Evolutionary conservation across 2,113 vertebrate species (phyloP).

Genomic region (Perca schrenkii): DNA sequence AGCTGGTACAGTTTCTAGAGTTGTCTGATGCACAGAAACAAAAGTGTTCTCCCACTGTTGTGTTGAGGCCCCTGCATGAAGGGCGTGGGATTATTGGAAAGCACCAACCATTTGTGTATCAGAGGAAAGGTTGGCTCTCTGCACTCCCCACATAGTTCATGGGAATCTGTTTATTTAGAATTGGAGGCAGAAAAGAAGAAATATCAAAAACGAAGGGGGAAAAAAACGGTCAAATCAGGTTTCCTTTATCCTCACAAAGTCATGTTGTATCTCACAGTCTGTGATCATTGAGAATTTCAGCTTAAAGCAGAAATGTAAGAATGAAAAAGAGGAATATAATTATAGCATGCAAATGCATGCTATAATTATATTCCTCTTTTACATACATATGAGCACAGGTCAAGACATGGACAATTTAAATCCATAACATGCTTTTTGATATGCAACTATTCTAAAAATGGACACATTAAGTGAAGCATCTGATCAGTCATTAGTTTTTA

Average conservation of each 20-base stretch:
- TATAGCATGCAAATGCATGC: background rate
- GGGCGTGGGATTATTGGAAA: background rate
- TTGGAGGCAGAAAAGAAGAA: background rate
- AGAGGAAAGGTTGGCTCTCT: background rate
- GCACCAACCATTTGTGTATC: background rate
- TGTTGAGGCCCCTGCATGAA: background rate
- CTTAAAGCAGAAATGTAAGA: background rate
- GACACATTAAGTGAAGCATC: slow-evolving; percentile 2
- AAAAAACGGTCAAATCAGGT: background rate
- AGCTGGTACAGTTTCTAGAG: background rate
- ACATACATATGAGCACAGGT: background rate
- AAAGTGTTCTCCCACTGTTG: background rate
- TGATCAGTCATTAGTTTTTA: background rate
- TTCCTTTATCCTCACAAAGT: background rate
- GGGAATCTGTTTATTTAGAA: background rate
- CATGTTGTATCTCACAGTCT: background rate
- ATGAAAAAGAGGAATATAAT: background rate
- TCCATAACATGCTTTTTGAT: background rate
- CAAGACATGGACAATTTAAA: background rate
- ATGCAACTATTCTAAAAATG: background rate
- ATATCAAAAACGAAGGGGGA: background rate
- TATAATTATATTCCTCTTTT: too few species aligned
- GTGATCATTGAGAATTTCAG: background rate
- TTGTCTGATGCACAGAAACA: background rate
- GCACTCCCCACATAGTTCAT: background rate